Conservation (phyloP, 2,797 vertebrate genomes). For the Sebastes diploproa region DNA sequence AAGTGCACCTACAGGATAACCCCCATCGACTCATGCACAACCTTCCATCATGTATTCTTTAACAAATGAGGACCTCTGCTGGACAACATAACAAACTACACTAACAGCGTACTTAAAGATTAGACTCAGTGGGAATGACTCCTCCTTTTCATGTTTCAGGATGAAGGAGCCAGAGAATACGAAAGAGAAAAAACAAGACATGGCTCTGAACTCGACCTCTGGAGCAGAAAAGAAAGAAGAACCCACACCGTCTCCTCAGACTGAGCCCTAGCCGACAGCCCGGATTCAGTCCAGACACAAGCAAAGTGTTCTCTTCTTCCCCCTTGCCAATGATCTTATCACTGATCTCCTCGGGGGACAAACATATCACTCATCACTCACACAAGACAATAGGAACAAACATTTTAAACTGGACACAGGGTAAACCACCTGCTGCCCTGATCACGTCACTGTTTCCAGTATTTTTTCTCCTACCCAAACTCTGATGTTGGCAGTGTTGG, state of each 20-base stretch:
- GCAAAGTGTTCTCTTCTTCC: neutral
- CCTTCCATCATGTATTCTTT: neutral
- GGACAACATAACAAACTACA: conserved; percentile 46
- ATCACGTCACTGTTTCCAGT: neutral
- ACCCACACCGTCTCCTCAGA: conserved; percentile 33
- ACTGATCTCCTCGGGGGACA: neutral
- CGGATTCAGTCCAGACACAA: neutral
- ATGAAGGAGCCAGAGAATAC: conserved; percentile 66
- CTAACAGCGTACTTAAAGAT: neutral
- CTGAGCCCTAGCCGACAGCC: conserved; percentile 55
- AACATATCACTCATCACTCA: neutral
- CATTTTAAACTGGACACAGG: conserved; percentile 5
- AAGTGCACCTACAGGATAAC: neutral
- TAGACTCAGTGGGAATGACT: neutral
- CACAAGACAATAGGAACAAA: neutral
- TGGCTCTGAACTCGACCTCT: conserved; percentile 68
- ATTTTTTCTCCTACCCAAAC: neutral
- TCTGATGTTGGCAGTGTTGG: neutral
- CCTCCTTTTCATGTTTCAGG: conserved; percentile 61
- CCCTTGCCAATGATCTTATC: neutral
- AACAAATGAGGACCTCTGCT: conserved; percentile 58
- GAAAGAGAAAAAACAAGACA: conserved; percentile 74
- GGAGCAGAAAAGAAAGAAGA: conserved; percentile 71
- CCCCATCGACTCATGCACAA: neutral
- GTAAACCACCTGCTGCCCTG: conserved; percentile 8